Evolutionary conservation across 2,113 vertebrate species (phyloP).

Genomic region (Mugil cephalus): DNA sequence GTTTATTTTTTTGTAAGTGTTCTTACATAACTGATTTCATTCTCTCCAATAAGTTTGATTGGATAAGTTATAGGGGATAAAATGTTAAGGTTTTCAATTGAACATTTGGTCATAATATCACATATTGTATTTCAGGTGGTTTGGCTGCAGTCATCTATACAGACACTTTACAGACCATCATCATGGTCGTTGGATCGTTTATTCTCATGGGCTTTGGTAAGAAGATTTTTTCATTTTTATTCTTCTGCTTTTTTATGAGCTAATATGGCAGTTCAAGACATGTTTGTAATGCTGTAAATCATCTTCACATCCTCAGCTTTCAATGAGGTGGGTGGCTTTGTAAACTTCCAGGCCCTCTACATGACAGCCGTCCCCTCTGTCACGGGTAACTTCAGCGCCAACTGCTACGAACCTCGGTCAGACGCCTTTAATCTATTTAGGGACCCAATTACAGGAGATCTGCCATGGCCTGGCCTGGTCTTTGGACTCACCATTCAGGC

Average conservation of each 20-base stretch:
- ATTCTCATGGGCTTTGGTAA: conserved; percentile 95
- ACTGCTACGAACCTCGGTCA: conserved; percentile 87
- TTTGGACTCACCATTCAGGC: conserved; percentile 91
- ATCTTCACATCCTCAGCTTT: conserved; percentile 84
- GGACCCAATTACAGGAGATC: conserved; percentile 86
- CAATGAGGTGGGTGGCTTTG: conserved; percentile 89
- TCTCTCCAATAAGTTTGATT: background rate
- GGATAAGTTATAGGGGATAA: background rate
- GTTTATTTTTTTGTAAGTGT: conserved; percentile 6
- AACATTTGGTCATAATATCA: background rate
- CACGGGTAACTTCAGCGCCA: fast-evolving
- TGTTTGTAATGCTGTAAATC: background rate
- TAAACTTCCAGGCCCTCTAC: conserved; percentile 85
- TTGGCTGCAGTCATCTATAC: conserved; percentile 98
- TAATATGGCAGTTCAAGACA: background rate
- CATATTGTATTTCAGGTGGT: conserved; percentile 84
- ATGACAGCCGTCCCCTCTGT: conserved; percentile 87
- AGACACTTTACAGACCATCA: conserved; percentile 93
- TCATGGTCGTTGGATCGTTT: conserved; percentile 94
- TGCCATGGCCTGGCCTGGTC: conserved; percentile 93
- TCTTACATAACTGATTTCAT: conserved; percentile 23
- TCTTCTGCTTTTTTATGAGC: background rate
- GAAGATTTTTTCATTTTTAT: background rate
- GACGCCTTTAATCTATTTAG: conserved; percentile 95
- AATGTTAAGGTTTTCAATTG: background rate